These are phyloP conservation scores for Chrysemys picta DNA, from an alignment of 2,113 vertebrate genomes.

Conservation along the genomic window DNA sequence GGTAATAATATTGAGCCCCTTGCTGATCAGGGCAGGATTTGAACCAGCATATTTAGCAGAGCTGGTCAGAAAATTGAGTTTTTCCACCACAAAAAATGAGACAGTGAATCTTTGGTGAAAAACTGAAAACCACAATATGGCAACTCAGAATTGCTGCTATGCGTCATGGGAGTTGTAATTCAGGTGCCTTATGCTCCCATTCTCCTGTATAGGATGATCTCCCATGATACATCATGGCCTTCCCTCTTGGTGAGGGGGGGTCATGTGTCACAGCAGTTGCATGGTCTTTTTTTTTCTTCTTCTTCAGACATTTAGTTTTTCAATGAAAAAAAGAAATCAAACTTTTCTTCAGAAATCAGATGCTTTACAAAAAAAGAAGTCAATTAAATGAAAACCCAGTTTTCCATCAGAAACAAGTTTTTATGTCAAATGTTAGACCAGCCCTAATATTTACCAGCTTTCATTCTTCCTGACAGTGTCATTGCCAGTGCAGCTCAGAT, in stretches of 20 bases:
- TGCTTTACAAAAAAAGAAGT: not conserved
- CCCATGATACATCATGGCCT: not conserved
- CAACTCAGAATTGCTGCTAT: not conserved
- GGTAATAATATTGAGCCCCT: not conserved
- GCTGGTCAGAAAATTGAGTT: not conserved
- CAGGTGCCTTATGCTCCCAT: not conserved
- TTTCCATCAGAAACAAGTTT: not conserved
- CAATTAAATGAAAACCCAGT: not conserved
- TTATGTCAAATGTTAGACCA: not conserved
- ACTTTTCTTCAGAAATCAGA: not conserved
- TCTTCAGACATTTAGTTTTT: not conserved
- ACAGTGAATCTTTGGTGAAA: not conserved
- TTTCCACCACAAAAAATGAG: not conserved
- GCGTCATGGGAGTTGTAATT: not conserved
- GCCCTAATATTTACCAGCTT: constrained; percentile 12
- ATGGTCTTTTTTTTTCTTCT: not conserved
- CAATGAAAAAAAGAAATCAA: not conserved
- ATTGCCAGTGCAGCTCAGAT: not conserved
- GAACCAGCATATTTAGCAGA: not conserved
- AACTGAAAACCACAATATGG: not conserved
- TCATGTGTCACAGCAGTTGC: not conserved
- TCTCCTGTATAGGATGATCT: not conserved
- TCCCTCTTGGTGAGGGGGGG: not conserved
- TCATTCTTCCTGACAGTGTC: not conserved
- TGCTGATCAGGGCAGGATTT: not conserved